Conservation (phyloP, 2,797 vertebrate genomes). For the Epinephelus coioides region DNA sequence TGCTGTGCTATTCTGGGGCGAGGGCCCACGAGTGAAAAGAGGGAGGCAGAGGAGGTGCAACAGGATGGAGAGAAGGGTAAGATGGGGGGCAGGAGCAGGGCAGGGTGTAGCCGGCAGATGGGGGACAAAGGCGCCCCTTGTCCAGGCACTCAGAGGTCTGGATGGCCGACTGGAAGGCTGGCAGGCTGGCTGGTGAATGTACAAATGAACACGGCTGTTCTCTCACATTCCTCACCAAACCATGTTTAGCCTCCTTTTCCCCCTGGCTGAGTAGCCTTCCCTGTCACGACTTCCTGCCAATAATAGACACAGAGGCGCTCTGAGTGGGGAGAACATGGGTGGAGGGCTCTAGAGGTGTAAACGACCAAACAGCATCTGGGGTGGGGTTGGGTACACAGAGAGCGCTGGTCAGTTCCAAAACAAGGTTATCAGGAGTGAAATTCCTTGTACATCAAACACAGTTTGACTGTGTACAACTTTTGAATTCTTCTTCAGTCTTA, state of each 20-base stretch:
- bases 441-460: background rate
- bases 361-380: slow-evolving; percentile 71
- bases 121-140: slow-evolving; percentile 91
- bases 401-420: slow-evolving; percentile 37
- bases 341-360: slow-evolving; percentile 68
- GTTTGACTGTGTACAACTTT: background rate
- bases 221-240: slow-evolving; percentile 81
- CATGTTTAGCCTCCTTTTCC: slow-evolving; percentile 81
- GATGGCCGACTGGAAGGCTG: slow-evolving; percentile 76
- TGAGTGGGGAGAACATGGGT: slow-evolving; percentile 63
- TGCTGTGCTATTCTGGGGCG: slow-evolving; percentile 89
- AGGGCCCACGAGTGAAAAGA: slow-evolving; percentile 74
- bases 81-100: slow-evolving; percentile 75
- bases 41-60: slow-evolving; percentile 74
- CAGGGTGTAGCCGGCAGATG: slow-evolving; percentile 78
- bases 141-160: slow-evolving; percentile 83
- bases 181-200: slow-evolving; percentile 72
- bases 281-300: slow-evolving; percentile 74
- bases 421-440: slow-evolving; percentile 40
- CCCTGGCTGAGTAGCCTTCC: slow-evolving; percentile 76
- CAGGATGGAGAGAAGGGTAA: slow-evolving; percentile 79
- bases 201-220: slow-evolving; percentile 83
- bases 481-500: background rate
- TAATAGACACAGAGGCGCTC: slow-evolving; percentile 73
- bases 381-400: slow-evolving; percentile 53